Evolutionary conservation across 2,888 invertebrate species (phyloP).

Genomic region (Dusona sp.): DNA sequence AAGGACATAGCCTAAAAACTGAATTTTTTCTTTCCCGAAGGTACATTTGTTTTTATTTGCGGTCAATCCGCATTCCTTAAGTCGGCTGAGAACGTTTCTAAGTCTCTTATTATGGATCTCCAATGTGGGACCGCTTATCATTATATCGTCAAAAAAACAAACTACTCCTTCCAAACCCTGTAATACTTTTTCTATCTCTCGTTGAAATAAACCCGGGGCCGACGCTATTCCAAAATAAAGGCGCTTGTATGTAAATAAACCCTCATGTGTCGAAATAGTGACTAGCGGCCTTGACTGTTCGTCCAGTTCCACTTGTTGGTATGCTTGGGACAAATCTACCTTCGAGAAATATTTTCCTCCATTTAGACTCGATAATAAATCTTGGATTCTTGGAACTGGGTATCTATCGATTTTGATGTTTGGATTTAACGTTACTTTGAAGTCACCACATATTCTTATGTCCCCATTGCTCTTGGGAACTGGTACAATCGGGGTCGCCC

Average conservation of each 20-base stretch:
- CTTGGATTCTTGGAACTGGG: slow-evolving; percentile 45
- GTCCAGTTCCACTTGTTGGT: slow-evolving; percentile 78
- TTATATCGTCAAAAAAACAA: slow-evolving; percentile 54
- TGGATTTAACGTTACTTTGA: slow-evolving; percentile 66
- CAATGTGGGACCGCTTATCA: neutral
- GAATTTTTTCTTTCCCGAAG: slow-evolving; percentile 42
- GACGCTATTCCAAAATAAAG: slow-evolving; percentile 73
- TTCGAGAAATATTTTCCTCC: slow-evolving; percentile 78
- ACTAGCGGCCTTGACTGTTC: slow-evolving; percentile 57
- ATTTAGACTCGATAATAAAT: slow-evolving; percentile 19
- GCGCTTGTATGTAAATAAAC: slow-evolving; percentile 74
- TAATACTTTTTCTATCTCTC: slow-evolving; percentile 62
- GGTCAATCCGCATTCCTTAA: slow-evolving; percentile 49
- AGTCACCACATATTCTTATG: slow-evolving; percentile 75
- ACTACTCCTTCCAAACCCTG: slow-evolving; percentile 26
- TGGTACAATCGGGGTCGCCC: slow-evolving; percentile 59
- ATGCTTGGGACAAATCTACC: slow-evolving; percentile 80
- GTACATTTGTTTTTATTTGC: slow-evolving; percentile 74
- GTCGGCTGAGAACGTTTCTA: slow-evolving; percentile 11
- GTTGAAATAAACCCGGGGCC: slow-evolving; percentile 80
- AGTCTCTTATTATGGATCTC: neutral
- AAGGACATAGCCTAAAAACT: slow-evolving; percentile 65
- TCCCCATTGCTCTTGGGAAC: slow-evolving; percentile 66
- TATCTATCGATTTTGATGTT: slow-evolving; percentile 61
- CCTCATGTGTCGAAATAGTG: slow-evolving; percentile 78